phyloP scores from a whole-genome alignment of 2,113 vertebrate species.

The Chloebia gouldiae region DNA sequence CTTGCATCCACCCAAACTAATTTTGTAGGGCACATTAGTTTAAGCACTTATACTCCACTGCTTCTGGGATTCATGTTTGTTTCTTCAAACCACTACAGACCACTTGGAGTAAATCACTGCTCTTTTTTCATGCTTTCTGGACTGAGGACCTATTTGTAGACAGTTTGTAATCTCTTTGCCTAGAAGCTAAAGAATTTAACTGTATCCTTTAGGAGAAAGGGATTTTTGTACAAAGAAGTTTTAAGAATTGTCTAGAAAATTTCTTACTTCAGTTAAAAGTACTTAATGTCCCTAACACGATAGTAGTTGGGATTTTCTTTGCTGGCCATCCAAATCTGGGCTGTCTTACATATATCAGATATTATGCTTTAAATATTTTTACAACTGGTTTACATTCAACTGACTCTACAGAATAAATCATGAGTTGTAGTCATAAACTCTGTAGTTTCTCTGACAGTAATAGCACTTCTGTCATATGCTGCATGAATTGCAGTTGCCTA shows the following conservation, averaged over 20 bases:
- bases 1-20: neutral
- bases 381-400: neutral
- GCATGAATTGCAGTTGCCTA: slow-evolving; percentile 4
- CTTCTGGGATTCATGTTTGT: neutral
- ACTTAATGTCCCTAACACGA: neutral
- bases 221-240: neutral
- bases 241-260: neutral
- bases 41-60: neutral
- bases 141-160: neutral
- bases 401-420: slow-evolving; percentile 6
- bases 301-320: neutral
- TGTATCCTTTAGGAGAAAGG: neutral
- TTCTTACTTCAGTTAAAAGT: neutral
- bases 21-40: neutral
- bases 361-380: slow-evolving; percentile 7
- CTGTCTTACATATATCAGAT: neutral
- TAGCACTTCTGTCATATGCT: neutral
- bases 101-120: neutral
- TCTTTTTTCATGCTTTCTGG: neutral
- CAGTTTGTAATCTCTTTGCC: neutral
- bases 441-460: neutral
- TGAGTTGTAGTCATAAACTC: neutral
- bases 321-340: neutral
- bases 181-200: neutral
- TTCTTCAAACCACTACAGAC: neutral